These are phyloP conservation scores for Leptestheria dahalacensis DNA, from an alignment of 1,140 invertebrate genomes.

Conservation along the genomic window DNA sequence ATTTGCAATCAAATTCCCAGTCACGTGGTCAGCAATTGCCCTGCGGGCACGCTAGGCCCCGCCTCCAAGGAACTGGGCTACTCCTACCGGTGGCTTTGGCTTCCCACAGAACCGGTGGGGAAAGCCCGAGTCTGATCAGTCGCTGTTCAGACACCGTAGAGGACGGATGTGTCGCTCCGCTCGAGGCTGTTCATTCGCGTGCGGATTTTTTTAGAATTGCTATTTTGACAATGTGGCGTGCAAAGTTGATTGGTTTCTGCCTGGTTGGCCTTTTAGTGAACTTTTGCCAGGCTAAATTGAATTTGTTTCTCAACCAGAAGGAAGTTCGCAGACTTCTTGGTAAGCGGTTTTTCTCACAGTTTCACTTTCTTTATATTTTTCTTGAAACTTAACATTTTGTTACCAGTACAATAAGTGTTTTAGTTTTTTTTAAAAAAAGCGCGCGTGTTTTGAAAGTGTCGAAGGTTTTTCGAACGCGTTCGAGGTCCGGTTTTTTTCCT, in stretches of 20 bases:
- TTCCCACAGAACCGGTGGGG: neutral
- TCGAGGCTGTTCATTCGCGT: too few relatives aligned
- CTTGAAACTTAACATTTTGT: neutral
- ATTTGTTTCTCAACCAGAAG: conserved; percentile 9
- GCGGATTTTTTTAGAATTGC: too few relatives aligned
- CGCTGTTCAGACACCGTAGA: neutral
- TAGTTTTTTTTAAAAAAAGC: too few relatives aligned
- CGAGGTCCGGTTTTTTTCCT: neutral
- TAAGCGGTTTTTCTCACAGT: neutral
- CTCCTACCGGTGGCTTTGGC: neutral
- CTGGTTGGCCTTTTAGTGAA: neutral
- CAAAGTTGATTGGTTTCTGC: neutral
- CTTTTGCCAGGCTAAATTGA: conserved; percentile 1
- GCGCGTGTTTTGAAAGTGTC: too few relatives aligned
- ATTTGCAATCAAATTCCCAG: too few relatives aligned
- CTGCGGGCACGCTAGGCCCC: too few relatives aligned
- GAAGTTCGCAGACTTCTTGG: conserved; percentile 5
- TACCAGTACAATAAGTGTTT: too few relatives aligned
- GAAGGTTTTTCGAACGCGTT: too few relatives aligned
- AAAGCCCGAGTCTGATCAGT: neutral
- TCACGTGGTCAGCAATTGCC: too few relatives aligned
- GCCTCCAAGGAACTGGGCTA: too few relatives aligned
- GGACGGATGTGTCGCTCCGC: neutral
- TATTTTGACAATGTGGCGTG: neutral
- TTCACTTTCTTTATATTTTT: neutral